Base-by-base conservation (phyloP, 2,888 invertebrate genomes). In the Lamellibrachia columna region DNA sequence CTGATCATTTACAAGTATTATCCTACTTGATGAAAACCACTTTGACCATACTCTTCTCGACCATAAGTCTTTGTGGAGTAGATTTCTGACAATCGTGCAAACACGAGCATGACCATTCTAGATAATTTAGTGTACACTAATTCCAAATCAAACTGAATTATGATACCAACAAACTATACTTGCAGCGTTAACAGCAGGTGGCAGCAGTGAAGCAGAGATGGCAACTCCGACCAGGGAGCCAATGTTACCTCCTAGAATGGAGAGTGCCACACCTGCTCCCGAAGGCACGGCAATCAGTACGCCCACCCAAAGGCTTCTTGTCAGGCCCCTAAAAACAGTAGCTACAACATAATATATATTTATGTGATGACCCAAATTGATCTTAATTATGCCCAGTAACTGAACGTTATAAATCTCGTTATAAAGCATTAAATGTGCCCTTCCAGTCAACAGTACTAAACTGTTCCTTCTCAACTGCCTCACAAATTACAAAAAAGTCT, bases 221-320 rank as follows among this genome's bases (percentile, higher is more conserved):
- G 98, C 98, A 7, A 98, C 98, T 6, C 98, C 98, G 0, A 98
- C 98, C 8, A 98, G 96, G 0, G 98, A 98, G 0, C 98, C 98
- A 6, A 98, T 97, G 96, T 98, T 98, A 93, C 98, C 98, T 75
- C 98, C 98, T n/a, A 98, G 96, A 15, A 98, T 97, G 2, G 98
- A 98, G 92, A 98, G 96, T 0, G 98, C 98, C 7, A 98, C 98
- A 0, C 98, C 98, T 0, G 98, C 98, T 0, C 98, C 98, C 0
- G 98, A 98, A 0, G 98, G 97, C 55, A 98, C 96, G 0, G 98
- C 98, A n/a, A 98, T 97, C 75, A 98, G 96, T 7, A 97, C 97
- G 7, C 98, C 98, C 7, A 98, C 97, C 97, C 98, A 97, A 2
- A 98, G 95, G 0, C 98, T 97, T 92, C 98, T 97, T 9, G 97